A percentile compares a stretch with the other conserved stretches of the same genome.
Conservation (phyloP, 2,113 vertebrate species). For the Petroica traversi region DNA sequence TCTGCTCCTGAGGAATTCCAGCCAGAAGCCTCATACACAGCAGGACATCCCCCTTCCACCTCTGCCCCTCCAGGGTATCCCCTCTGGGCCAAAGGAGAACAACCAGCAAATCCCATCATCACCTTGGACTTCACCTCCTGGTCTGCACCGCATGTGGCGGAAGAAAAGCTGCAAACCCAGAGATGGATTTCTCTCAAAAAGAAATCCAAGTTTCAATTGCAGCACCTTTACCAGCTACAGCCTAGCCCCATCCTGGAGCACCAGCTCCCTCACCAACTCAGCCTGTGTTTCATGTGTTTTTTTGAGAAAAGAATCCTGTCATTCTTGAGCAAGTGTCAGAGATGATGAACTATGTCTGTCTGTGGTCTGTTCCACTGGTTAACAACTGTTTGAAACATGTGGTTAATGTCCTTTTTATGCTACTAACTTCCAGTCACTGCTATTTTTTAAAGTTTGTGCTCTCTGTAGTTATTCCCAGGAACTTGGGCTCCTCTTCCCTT, state of each 20-base stretch:
- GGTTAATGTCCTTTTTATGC: background rate
- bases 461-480: background rate
- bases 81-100: background rate
- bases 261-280: background rate
- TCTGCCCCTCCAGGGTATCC: background rate
- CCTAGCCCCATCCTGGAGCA: background rate
- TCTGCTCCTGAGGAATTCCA: background rate
- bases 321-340: background rate
- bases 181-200: background rate
- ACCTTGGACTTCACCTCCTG: accelerated
- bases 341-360: background rate
- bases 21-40: background rate
- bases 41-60: background rate
- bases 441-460: background rate
- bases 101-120: accelerated
- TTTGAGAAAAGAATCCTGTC: background rate
- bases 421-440: background rate
- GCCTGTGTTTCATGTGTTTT: background rate
- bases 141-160: background rate
- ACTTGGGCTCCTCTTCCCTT: background rate
- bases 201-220: accelerated
- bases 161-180: background rate
- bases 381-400: background rate
- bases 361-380: background rate
- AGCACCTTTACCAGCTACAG: background rate